Evolutionary conservation across 2,888 invertebrate genomes (phyloP).

Genomic region (Lepidocyrtoides sp.): DNA sequence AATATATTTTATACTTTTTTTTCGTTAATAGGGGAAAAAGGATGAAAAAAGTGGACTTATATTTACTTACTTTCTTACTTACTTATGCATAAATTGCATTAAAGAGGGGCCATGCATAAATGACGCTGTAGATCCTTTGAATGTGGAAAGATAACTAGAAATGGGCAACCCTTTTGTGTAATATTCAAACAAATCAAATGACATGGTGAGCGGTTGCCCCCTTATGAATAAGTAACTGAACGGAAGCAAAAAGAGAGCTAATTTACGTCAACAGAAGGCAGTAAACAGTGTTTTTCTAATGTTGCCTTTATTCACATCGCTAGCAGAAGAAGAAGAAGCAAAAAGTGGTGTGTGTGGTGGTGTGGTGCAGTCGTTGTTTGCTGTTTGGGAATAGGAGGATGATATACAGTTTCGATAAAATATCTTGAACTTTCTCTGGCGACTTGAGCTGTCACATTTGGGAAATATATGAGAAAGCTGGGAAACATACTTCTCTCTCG

Average conservation of each 20-base stretch:
- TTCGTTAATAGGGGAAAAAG: too few relatives aligned
- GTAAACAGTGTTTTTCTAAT: slow-evolving; percentile 49
- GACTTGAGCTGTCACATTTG: slow-evolving; percentile 74
- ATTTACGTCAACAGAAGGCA: slow-evolving; percentile 67
- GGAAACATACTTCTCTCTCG: slow-evolving; percentile 65
- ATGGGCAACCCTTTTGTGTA: neutral
- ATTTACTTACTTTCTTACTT: too few relatives aligned
- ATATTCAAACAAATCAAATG: slow-evolving; percentile 14
- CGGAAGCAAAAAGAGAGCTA: slow-evolving; percentile 54
- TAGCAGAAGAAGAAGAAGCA: too few relatives aligned
- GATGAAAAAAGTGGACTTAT: neutral
- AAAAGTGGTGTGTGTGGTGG: too few relatives aligned
- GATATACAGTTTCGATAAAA: slow-evolving; percentile 73
- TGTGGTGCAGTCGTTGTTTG: neutral
- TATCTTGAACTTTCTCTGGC: slow-evolving; percentile 76
- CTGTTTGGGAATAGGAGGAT: slow-evolving; percentile 49
- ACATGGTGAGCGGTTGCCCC: slow-evolving; percentile 10
- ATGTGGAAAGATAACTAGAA: neutral
- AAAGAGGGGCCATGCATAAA: slow-evolving; percentile 12
- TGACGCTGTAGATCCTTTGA: neutral
- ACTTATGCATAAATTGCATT: neutral
- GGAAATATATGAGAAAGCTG: slow-evolving; percentile 73
- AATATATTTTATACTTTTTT: neutral
- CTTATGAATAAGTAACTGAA: slow-evolving; percentile 34
- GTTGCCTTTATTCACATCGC: neutral